Percentiles rank a stretch among this genome's conserved stretches.
Evolutionary conservation across 2,797 vertebrate species (phyloP).

Genomic region (Alauda arvensis): DNA sequence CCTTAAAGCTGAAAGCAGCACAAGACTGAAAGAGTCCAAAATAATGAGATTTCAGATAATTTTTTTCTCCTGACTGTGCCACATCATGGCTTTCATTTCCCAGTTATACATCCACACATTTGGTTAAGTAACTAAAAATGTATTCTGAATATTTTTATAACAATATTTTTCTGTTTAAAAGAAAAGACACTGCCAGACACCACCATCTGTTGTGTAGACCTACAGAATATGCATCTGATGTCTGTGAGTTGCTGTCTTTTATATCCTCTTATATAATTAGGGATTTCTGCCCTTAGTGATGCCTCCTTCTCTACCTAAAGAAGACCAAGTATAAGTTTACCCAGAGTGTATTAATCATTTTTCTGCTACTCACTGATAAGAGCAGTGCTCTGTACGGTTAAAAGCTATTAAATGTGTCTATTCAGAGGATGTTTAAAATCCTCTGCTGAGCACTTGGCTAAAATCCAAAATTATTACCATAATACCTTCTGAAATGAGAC

Average conservation of each 20-base stretch:
- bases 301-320: constrained; percentile 57
- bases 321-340: constrained; percentile 67
- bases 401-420: constrained; percentile 69
- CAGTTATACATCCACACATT: constrained; percentile 69
- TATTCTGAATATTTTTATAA: constrained; percentile 78
- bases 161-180: constrained; percentile 75
- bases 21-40: constrained; percentile 32
- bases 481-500: constrained; percentile 74
- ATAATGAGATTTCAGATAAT: constrained; percentile 53
- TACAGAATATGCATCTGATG: constrained; percentile 72
- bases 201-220: constrained; percentile 76
- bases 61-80: constrained; percentile 7
- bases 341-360: constrained; percentile 72
- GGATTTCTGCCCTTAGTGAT: constrained; percentile 63
- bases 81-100: constrained; percentile 59
- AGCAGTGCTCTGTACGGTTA: constrained; percentile 53
- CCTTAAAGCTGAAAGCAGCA: constrained; percentile 17
- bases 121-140: constrained; percentile 75
- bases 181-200: constrained; percentile 76
- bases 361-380: constrained; percentile 70
- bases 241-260: constrained; percentile 72
- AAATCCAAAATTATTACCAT: constrained; percentile 75
- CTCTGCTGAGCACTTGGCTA: constrained; percentile 64
- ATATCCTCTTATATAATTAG: constrained; percentile 73
- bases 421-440: constrained; percentile 68